Evolutionary conservation across 2,113 vertebrate species (phyloP).

Genomic region (Chamaetylas fuelleborni): DNA sequence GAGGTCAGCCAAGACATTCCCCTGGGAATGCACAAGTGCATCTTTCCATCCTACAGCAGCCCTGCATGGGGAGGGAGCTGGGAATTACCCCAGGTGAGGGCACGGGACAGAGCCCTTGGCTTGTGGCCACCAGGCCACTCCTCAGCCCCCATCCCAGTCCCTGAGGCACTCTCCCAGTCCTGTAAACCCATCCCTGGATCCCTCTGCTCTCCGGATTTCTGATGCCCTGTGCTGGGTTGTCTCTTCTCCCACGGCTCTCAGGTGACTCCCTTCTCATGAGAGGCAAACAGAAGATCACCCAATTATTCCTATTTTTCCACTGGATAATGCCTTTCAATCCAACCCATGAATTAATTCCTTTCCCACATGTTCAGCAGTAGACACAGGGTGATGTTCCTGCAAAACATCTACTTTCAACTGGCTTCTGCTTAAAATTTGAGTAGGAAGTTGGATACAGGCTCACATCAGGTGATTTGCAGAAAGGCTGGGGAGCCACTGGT

Average conservation of each 20-base stretch:
- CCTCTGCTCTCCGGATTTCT: fast-evolving
- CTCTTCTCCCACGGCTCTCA: not conserved
- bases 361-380: fast-evolving
- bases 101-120: not conserved
- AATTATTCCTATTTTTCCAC: not conserved
- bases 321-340: not conserved
- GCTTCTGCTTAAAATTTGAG: not conserved
- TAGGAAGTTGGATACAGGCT: fast-evolving
- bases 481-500: fast-evolving
- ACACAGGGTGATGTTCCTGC: fast-evolving
- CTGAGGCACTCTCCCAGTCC: fast-evolving
- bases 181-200: fast-evolving
- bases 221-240: not conserved
- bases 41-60: not conserved
- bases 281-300: not conserved
- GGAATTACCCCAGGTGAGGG: fast-evolving
- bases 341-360: not conserved
- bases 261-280: too few relatives aligned
- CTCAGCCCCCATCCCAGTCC: not conserved
- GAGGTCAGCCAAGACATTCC: not conserved
- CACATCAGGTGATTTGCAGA: not conserved
- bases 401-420: not conserved
- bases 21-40: not conserved
- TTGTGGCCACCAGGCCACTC: not conserved
- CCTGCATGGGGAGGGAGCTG: not conserved